Evolutionary conservation across 2,113 vertebrate genomes (phyloP), one percentile per base, ranked within the genome.

Genomic region (Corythaeola cristata): DNA sequence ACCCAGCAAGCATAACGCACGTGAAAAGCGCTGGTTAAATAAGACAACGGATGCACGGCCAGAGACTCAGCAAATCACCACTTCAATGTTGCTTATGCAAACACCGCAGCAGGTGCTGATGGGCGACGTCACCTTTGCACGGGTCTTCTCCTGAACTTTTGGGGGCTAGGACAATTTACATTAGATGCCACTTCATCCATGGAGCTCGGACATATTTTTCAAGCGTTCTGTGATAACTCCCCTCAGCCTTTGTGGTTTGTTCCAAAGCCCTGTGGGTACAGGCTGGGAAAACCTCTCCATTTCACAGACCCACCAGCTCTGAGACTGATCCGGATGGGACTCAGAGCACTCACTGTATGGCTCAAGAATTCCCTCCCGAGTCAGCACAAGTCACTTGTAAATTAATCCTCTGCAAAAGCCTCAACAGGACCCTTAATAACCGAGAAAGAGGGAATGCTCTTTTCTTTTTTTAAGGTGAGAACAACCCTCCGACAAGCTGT

Each of bases 391-490:
- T 8, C 50, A 15, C 41, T 2, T 5, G 52, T 2, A 8, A 28
- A 41, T 12, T 5, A 23, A 10, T 28, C 23, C 58, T 39, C 44
- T 5, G 53, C 45, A 2, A 22, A 71, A 22, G 56, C 50, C 41
- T 44, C n/a, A 41, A 4, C 1, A 1, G 24, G n/a, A 15, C 16
- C n/a, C 12, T 8, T 1, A 15, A 1, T 22, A 22, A 26, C 30
- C 0, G 47, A 4, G 52, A 4, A 16, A 11, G 14, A 6, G 37
- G 27, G 50, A 73, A 21, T 4, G 0, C 9, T 21, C 3, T 0
- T 24, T 44, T 4, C 5, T 32, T 32, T 50, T 11, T 3, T 22
- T 18, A 26, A 12, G 64, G 7, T 1, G 35, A 37, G 28, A 37
- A 18, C 5, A 39, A 19, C 28, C 37, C 20, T 8, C 53, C 0